Conservation (phyloP, 2,113 vertebrate genomes). For the Pterophyllum scalare region DNA sequence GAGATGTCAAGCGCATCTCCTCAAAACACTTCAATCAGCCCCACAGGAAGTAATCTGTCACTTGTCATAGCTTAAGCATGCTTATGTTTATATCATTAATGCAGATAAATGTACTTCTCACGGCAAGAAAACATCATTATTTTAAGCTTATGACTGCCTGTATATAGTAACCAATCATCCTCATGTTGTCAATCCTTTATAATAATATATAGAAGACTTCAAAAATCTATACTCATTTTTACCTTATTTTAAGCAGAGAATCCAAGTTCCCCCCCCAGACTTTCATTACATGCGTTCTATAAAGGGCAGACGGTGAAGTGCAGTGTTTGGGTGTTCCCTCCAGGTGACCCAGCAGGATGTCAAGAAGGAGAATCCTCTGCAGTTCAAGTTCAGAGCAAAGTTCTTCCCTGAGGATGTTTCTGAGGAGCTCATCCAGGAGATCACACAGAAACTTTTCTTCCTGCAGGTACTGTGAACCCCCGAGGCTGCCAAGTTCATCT, state of each 20-base stretch:
- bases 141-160: not conserved
- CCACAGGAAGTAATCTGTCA: too few relatives aligned
- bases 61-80: not conserved
- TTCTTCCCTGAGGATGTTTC: slow-evolving; percentile 99
- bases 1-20: not conserved
- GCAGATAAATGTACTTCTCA: not conserved
- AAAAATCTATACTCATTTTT: not conserved
- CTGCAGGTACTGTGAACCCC: slow-evolving; percentile 86
- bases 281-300: not conserved
- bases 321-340: not conserved
- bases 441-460: slow-evolving; percentile 98
- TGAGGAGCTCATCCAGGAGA: slow-evolving; percentile 98
- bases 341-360: slow-evolving; percentile 98
- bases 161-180: not conserved
- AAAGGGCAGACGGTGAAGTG: not conserved
- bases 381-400: slow-evolving; percentile 97
- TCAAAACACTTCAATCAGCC: not conserved
- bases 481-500: not conserved
- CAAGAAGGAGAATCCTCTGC: slow-evolving; percentile 96
- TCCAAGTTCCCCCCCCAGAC: not conserved
- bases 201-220: not conserved
- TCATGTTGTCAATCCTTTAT: not conserved
- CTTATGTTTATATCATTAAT: not conserved
- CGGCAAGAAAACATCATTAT: not conserved
- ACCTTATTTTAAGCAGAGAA: not conserved